Evolutionary conservation across 2,888 invertebrate genomes (phyloP).

Genomic region (Leucophenga maculata): DNA sequence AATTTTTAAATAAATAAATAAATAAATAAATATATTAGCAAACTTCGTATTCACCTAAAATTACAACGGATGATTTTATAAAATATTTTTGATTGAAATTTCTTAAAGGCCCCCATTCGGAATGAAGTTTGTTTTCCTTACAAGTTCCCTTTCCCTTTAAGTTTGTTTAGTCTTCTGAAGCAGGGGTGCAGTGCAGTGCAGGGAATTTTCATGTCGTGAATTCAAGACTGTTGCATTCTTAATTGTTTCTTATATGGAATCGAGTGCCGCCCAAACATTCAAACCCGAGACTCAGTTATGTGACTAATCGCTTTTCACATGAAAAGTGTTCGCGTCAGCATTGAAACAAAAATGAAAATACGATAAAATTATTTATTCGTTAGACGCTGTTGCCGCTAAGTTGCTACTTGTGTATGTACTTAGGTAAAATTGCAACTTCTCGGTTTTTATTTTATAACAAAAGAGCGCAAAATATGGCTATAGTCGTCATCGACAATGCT

Average conservation of each 20-base stretch:
- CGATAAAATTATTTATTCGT: background rate
- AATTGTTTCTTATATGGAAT: background rate
- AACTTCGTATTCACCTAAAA: no score
- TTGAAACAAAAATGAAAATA: background rate
- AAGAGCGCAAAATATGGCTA: background rate
- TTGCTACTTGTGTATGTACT: background rate
- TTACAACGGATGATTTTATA: no score
- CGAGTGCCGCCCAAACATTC: background rate
- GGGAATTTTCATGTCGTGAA: no score
- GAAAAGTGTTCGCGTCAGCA: conserved; percentile 3
- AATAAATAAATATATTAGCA: no score
- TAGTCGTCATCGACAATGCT: background rate
- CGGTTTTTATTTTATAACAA: background rate
- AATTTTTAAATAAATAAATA: no score
- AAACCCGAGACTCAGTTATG: background rate
- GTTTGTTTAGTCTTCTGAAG: no score
- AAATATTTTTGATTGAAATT: no score
- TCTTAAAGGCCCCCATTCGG: no score
- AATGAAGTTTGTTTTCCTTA: no score
- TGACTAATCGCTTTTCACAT: conserved; percentile 14
- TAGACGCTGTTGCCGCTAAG: background rate
- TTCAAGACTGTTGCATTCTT: background rate
- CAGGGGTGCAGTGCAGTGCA: no score
- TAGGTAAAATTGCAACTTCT: background rate
- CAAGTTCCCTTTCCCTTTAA: no score